Base-by-base conservation (phyloP, 2,888 invertebrate genomes). In the Plagiodera versicolora region DNA sequence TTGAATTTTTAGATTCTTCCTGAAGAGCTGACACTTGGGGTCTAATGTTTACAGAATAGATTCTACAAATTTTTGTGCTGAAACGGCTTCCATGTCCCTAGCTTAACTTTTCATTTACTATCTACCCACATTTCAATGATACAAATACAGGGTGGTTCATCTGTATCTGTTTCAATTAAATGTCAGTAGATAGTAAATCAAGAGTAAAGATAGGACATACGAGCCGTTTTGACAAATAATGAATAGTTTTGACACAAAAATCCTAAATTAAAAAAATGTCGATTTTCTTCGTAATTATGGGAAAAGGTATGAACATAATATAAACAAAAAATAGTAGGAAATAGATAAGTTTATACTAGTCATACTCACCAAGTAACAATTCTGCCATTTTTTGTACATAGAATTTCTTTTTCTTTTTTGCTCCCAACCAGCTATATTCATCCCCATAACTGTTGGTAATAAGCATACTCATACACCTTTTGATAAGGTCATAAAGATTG, bases 381-480 rank as follows among this genome's bases (percentile, higher is more conserved):
- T 48, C 20, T 10, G 48, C 20, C 48, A 48, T 48, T 48, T 48
- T 48, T 18, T 48, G 20, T 9, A 11, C n/a, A 44, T 8, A 14
- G 19, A 44, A 18, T 45, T 10, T 54, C 32, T 48, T 48, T 20
- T 48, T 19, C 14, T 48, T 48, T 20, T 48, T 48, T 1, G 48
- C 48, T 48, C 48, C 20, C 14, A 20, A 19, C 20, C 48, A 48
- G 11, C 48, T 48, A 48, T 48, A 48, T 18, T 48, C 5, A 16
- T 35, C 24, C 30, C 10, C 20, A 44, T 51, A 49, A n/a, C 32
- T 46, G 24, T 17, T 52, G 11, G 52, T 54, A 9, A 48, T 52
- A 8, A 59, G 24, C 46, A 56, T 46, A 30, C 8, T 56, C 35
- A 46, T 32, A 18, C 44, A 57, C 49, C 48, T 44, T 8, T 50